These are phyloP conservation scores for Chelidonichthys spinosus DNA, from an alignment of 2,797 vertebrate genomes.

Conservation along the genomic window DNA sequence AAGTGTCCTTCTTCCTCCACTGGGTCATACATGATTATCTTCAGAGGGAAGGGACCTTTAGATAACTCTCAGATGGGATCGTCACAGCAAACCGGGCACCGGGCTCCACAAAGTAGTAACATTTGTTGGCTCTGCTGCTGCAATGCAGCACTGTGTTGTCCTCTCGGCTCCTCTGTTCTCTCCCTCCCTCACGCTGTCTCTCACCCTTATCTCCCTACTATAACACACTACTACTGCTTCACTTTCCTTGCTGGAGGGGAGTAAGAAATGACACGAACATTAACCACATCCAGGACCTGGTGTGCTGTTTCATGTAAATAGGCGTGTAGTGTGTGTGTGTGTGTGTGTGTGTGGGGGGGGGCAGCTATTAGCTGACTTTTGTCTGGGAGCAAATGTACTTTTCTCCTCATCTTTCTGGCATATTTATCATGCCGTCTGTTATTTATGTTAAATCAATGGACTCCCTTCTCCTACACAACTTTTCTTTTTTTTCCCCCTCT, in stretches of 20 bases:
- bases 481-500: constrained; percentile 14
- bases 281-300: constrained; percentile 49
- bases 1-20: constrained; percentile 62
- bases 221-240: constrained; percentile 52
- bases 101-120: constrained; percentile 52
- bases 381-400: constrained; percentile 50
- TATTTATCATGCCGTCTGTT: constrained; percentile 26
- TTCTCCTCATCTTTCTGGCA: constrained; percentile 46
- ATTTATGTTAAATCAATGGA: constrained; percentile 46
- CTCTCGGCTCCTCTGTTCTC: constrained; percentile 59
- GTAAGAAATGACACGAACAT: constrained; percentile 35
- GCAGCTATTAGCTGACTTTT: constrained; percentile 58
- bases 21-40: constrained; percentile 66
- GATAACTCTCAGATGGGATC: constrained; percentile 52
- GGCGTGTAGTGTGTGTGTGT: constrained; percentile 21
- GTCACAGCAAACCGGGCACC: constrained; percentile 50
- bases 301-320: constrained; percentile 56
- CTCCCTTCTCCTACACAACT: constrained; percentile 30
- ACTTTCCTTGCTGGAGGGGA: constrained; percentile 51
- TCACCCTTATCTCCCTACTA: constrained; percentile 60
- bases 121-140: constrained; percentile 73
- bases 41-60: constrained; percentile 46
- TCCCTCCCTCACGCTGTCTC: constrained; percentile 41
- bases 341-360: constrained; percentile 10
- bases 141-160: constrained; percentile 79